Evolutionary conservation across 1,140 invertebrate genomes (phyloP).

Genomic region (Magallana angulata): DNA sequence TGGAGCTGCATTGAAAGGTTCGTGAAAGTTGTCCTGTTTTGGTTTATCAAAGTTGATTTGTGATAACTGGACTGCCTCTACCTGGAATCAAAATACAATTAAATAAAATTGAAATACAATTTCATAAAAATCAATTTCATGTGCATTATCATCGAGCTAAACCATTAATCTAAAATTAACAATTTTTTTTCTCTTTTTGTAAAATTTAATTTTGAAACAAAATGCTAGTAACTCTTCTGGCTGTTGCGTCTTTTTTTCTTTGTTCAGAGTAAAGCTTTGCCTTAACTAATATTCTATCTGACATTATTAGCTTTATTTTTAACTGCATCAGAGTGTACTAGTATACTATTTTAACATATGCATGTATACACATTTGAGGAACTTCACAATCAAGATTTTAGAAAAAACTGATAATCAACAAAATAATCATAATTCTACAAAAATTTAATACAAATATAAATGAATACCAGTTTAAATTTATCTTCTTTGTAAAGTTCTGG

Average conservation of each 20-base stretch:
- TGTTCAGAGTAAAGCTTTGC: too few species aligned
- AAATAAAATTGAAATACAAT: too few species aligned
- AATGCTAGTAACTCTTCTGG: too few species aligned
- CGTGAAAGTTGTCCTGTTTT: neutral
- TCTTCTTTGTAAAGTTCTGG: constrained; percentile 54
- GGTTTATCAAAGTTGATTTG: constrained; percentile 7
- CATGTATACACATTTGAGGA: too few species aligned
- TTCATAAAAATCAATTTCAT: neutral
- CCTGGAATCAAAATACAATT: neutral
- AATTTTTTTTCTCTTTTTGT: too few species aligned
- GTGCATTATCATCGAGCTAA: neutral
- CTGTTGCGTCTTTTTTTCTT: neutral
- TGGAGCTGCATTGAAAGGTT: neutral
- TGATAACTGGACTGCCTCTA: neutral
- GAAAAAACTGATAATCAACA: neutral
- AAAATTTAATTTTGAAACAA: too few species aligned
- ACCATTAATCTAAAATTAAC: too few species aligned
- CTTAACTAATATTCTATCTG: too few species aligned
- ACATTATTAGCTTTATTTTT: too few species aligned
- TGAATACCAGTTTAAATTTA: neutral
- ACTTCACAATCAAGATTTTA: too few species aligned
- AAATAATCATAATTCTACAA: neutral
- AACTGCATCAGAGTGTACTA: too few species aligned
- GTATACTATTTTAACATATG: too few species aligned
- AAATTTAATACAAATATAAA: neutral